Evolutionary conservation across 1,140 invertebrate species (phyloP).

Genomic region (Pteromalus puparum): DNA sequence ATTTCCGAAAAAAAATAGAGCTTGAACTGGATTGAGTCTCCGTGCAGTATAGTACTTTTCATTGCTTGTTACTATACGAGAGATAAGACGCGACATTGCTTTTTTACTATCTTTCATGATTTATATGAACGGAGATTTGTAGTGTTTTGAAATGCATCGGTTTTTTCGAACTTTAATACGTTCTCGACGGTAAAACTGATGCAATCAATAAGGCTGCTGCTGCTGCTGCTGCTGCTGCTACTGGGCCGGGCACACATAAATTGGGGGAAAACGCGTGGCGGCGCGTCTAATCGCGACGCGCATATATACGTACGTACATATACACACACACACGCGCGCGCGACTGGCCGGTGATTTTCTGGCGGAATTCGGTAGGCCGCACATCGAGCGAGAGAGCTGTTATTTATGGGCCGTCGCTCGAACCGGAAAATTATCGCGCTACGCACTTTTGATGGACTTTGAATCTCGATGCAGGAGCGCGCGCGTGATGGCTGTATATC

Average conservation of each 20-base stretch:
- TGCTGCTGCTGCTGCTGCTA: not conserved
- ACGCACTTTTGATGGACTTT: slow-evolving; percentile 45
- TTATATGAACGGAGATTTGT: too few species aligned
- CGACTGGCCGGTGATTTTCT: not conserved
- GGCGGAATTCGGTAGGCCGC: not conserved
- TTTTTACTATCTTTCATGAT: too few species aligned
- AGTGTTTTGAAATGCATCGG: too few species aligned
- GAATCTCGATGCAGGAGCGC: slow-evolving; percentile 16
- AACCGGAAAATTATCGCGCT: slow-evolving; percentile 26
- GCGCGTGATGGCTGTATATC: not conserved
- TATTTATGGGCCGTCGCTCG: slow-evolving; percentile 35
- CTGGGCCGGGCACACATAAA: not conserved
- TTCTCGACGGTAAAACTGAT: too few species aligned
- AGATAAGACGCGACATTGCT: too few species aligned
- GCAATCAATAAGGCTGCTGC: too few species aligned
- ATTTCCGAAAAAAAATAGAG: not conserved
- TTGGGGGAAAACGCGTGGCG: slow-evolving; percentile 17
- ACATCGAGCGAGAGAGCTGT: slow-evolving; percentile 2
- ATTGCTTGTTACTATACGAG: too few species aligned
- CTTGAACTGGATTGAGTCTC: not conserved
- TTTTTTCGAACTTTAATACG: too few species aligned
- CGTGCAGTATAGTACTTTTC: too few species aligned
- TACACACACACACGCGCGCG: not conserved
- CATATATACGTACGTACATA: not conserved
- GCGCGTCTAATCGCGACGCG: slow-evolving; percentile 43